Percentiles rank a stretch among this genome's conserved stretches.
Conservation (phyloP, 2,113 vertebrate genomes). For the Cinclus cinclus region DNA sequence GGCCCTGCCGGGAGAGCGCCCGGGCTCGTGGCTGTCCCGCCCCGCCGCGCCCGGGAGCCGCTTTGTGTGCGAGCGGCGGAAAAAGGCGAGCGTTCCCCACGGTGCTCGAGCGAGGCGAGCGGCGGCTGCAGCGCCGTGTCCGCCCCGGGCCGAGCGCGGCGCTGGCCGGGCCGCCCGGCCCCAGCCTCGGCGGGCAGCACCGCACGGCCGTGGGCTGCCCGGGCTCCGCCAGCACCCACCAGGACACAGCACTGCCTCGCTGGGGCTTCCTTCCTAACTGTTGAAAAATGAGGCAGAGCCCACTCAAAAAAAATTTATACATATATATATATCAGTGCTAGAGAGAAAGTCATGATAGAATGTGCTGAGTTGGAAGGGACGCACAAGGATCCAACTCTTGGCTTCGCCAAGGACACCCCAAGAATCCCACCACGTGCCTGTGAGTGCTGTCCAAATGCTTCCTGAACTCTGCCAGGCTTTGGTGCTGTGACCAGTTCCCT, state of each 20-base stretch:
- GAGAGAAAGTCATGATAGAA: not conserved
- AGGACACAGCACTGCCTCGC: not conserved
- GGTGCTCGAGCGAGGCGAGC: fast-evolving
- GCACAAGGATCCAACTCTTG: not conserved
- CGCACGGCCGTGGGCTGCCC: fast-evolving
- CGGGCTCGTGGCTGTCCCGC: not conserved
- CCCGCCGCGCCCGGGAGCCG: not conserved
- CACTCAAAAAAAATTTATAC: no score
- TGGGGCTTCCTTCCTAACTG: no score
- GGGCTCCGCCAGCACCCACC: fast-evolving
- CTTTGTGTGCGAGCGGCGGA: not conserved
- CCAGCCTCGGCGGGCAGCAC: not conserved
- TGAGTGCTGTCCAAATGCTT: not conserved
- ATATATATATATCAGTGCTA: not conserved
- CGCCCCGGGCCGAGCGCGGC: not conserved
- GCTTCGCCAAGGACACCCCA: not conserved
- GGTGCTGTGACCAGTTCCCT: not conserved
- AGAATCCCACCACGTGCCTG: not conserved
- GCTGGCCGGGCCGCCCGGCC: no score
- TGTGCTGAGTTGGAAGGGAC: not conserved
- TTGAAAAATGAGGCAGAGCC: not conserved
- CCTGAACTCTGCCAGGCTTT: not conserved
- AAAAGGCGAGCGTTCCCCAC: fast-evolving
- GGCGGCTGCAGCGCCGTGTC: not conserved
- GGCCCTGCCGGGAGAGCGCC: not conserved